Percentiles rank a stretch among this genome's conserved stretches.
These are phyloP conservation scores for Agrilus biguttatus DNA, from an alignment of 2,888 invertebrate genomes.

Conservation along the genomic window DNA sequence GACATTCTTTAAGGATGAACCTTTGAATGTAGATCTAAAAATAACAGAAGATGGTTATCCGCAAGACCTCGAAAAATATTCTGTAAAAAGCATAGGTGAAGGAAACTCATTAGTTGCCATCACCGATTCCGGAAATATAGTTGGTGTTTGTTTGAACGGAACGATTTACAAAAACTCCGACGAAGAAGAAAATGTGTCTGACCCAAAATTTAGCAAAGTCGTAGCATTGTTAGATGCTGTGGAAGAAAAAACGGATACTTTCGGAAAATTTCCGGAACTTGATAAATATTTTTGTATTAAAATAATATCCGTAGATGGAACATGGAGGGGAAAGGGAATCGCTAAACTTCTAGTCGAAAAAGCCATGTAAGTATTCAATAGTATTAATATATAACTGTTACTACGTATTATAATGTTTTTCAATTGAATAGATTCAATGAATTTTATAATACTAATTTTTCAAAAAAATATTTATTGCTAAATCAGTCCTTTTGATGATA, in stretches of 20 bases:
- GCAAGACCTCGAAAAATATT: conserved; percentile 48
- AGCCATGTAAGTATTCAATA: conserved; percentile 39
- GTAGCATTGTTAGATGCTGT: conserved; percentile 42
- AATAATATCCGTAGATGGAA: conserved; percentile 50
- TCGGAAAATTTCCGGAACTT: conserved; percentile 40
- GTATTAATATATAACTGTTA: too few species aligned
- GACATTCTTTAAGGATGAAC: conserved; percentile 61
- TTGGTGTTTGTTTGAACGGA: conserved; percentile 27
- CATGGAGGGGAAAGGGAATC: conserved; percentile 51
- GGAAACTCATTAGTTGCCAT: conserved; percentile 50
- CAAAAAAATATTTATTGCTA: too few species aligned
- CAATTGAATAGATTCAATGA: background rate
- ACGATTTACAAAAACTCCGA: conserved; percentile 26
- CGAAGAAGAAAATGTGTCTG: conserved; percentile 35
- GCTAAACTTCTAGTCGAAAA: conserved; percentile 45
- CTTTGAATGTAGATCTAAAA: conserved; percentile 47
- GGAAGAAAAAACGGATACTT: conserved; percentile 39
- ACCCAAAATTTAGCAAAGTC: conserved; percentile 51
- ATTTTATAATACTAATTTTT: too few species aligned
- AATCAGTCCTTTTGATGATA: too few species aligned
- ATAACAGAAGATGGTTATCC: conserved; percentile 46
- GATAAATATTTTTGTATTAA: conserved; percentile 44
- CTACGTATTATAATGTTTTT: background rate
- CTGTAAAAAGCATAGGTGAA: conserved; percentile 38
- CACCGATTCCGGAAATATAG: conserved; percentile 39